phyloP scores from a whole-genome alignment of 1,140 invertebrate species.

The Leptinotarsa texana region DNA sequence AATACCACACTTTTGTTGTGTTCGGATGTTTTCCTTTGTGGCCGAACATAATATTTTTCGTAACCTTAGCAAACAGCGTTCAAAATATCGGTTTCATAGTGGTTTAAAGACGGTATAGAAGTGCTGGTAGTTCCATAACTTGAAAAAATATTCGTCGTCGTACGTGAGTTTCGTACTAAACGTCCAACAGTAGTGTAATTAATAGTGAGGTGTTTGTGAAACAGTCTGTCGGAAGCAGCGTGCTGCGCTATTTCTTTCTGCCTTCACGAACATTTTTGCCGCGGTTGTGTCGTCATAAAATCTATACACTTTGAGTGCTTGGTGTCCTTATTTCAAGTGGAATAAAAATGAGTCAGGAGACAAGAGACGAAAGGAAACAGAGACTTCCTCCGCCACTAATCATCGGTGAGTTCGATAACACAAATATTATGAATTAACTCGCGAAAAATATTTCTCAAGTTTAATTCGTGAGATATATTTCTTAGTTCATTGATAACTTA shows the following conservation, averaged over 20 bases:
- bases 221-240: neutral
- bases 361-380: neutral
- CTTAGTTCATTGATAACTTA: too few relatives aligned
- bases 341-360: neutral
- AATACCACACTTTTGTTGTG: neutral
- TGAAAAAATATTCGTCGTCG: neutral
- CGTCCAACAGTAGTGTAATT: conserved; percentile 2
- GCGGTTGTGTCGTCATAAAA: too few relatives aligned
- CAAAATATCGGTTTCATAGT: neutral
- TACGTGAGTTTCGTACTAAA: neutral
- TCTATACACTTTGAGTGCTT: neutral
- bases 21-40: neutral
- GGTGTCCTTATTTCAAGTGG: neutral
- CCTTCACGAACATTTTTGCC: too few relatives aligned
- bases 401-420: neutral
- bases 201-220: neutral
- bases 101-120: neutral
- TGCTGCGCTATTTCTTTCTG: neutral
- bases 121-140: conserved; percentile 5
- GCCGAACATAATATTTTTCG: neutral
- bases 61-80: neutral
- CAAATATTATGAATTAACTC: neutral
- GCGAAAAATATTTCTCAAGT: too few relatives aligned
- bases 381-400: neutral
- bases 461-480: too few relatives aligned